A percentile compares a stretch with the other conserved stretches of the same genome.
Evolutionary conservation across 2,113 vertebrate genomes (phyloP).

Genomic region (Malurus elegans): DNA sequence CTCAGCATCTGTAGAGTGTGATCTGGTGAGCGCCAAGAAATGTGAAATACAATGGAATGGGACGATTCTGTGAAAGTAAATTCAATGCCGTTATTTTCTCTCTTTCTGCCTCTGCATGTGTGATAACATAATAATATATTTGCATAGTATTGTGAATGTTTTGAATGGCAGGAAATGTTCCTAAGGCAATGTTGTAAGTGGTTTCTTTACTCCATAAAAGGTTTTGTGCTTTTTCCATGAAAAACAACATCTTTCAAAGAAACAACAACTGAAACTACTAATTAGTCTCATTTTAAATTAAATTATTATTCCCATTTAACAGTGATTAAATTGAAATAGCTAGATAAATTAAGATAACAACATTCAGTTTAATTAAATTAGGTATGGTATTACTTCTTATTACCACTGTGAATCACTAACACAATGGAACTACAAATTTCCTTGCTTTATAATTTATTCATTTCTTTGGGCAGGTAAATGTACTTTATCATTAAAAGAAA

Average conservation of each 20-base stretch:
- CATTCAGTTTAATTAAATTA: slow-evolving; percentile 68
- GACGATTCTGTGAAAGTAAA: neutral
- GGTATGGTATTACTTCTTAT: slow-evolving; percentile 35
- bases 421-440: neutral
- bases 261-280: slow-evolving; percentile 62
- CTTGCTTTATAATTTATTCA: neutral
- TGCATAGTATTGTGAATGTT: neutral
- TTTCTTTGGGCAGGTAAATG: neutral
- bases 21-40: neutral
- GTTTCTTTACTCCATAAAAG: slow-evolving; percentile 36
- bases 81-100: neutral
- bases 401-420: slow-evolving; percentile 24
- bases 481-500: neutral
- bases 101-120: neutral
- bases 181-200: slow-evolving; percentile 7
- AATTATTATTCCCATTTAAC: slow-evolving; percentile 45
- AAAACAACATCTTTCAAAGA: slow-evolving; percentile 46
- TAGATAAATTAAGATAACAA: slow-evolving; percentile 61
- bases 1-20: neutral
- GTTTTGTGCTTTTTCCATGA: slow-evolving; percentile 3
- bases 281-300: slow-evolving; percentile 70
- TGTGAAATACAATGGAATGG: neutral
- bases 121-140: neutral
- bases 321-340: slow-evolving; percentile 60
- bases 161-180: slow-evolving; percentile 2